A percentile compares a stretch with the other conserved stretches of the same genome.
Evolutionary conservation across 2,888 invertebrate species (phyloP).

Genomic region (Eupithecia pulchellata): DNA sequence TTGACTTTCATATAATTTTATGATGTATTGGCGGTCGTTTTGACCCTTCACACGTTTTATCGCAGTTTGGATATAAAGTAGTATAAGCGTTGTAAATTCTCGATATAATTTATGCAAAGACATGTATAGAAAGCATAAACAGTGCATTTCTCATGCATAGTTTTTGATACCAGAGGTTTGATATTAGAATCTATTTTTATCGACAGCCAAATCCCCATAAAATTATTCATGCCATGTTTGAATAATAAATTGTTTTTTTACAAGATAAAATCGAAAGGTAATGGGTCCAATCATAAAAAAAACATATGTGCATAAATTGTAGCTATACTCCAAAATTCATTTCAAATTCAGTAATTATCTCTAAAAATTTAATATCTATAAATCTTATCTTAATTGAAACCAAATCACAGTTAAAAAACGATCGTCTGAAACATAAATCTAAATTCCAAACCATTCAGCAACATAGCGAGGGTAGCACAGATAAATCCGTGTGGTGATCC

Average conservation of each 20-base stretch:
- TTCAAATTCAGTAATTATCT: neutral
- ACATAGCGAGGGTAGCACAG: slow-evolving; percentile 37
- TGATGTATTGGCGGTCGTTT: slow-evolving; percentile 80
- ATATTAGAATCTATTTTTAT: neutral
- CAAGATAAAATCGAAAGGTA: no score
- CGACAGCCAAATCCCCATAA: neutral
- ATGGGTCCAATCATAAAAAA: neutral
- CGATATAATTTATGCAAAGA: slow-evolving; percentile 67
- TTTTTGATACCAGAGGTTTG: slow-evolving; percentile 7
- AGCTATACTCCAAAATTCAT: neutral
- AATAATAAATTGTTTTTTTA: neutral
- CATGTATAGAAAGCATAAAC: slow-evolving; percentile 62
- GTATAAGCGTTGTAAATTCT: slow-evolving; percentile 62
- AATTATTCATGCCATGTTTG: neutral
- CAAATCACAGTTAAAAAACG: neutral
- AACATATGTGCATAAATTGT: neutral
- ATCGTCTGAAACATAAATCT: slow-evolving; percentile 11
- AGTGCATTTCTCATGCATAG: slow-evolving; percentile 37
- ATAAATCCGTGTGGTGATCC: slow-evolving; percentile 73
- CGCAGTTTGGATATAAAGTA: slow-evolving; percentile 63
- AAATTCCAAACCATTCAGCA: slow-evolving; percentile 24
- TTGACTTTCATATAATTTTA: slow-evolving; percentile 85
- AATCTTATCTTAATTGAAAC: neutral
- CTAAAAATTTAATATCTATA: neutral
- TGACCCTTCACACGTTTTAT: slow-evolving; percentile 84